These are phyloP conservation scores for Toxotes lorentzi DNA, from an alignment of 2,797 vertebrate species.

Conservation along the genomic window DNA sequence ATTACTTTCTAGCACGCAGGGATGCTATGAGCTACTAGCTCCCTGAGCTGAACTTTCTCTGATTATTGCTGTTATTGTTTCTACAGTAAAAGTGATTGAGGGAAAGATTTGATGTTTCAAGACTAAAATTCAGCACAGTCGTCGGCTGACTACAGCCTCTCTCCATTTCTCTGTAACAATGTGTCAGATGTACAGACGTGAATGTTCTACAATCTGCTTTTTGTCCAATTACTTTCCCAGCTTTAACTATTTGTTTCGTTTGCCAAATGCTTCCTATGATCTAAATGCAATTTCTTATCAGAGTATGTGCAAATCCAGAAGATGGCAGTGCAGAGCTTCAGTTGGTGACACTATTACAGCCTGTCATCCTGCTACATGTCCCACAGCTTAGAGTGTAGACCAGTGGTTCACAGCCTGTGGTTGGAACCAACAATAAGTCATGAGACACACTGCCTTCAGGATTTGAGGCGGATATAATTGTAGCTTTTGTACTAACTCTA, in stretches of 20 bases:
- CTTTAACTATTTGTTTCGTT: neutral
- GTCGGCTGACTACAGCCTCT: neutral
- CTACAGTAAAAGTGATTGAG: neutral
- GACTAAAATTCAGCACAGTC: neutral
- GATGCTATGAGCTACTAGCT: neutral
- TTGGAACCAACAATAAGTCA: neutral
- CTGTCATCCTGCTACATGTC: neutral
- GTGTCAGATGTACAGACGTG: too few species aligned
- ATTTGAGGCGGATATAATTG: neutral
- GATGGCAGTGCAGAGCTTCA: conserved; percentile 77
- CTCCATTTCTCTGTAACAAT: neutral
- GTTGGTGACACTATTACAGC: conserved; percentile 9
- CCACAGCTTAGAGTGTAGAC: neutral
- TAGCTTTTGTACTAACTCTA: neutral
- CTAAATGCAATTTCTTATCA: conserved; percentile 6
- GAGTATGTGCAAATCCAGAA: conserved; percentile 61
- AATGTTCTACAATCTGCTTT: neutral
- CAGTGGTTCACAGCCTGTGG: neutral
- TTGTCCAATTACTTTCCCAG: neutral
- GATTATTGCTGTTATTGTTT: neutral
- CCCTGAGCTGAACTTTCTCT: neutral
- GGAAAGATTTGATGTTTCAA: neutral
- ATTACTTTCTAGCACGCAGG: neutral
- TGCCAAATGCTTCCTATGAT: neutral
- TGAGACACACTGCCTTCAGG: neutral